These are phyloP conservation scores for Myripristis murdjan DNA, from an alignment of 2,797 vertebrate species.

Conservation along the genomic window DNA sequence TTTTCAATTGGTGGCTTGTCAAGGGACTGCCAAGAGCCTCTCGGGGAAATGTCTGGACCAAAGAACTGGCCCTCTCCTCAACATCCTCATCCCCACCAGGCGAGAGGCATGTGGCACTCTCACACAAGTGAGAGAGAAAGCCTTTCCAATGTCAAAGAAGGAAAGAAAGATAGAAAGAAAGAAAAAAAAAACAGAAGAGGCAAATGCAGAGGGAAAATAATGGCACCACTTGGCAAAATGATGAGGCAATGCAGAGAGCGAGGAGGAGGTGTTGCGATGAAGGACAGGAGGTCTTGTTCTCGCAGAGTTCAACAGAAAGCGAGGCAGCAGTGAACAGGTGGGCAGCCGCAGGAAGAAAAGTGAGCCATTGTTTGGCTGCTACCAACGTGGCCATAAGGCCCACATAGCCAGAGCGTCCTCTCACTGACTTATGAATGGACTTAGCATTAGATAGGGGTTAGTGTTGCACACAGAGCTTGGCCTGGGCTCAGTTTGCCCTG, in stretches of 20 bases:
- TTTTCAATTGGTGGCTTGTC: too few species aligned
- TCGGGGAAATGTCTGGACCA: too few species aligned
- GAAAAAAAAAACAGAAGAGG: too few species aligned
- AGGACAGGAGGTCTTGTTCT: conserved; percentile 47
- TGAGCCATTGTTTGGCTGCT: conserved; percentile 55
- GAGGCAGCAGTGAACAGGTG: conserved; percentile 65
- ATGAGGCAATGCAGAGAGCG: too few species aligned
- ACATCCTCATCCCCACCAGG: too few species aligned
- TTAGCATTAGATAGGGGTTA: conserved; percentile 54
- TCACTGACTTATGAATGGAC: conserved; percentile 5
- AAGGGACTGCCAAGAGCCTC: too few species aligned
- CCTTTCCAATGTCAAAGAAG: too few species aligned
- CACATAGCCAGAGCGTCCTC: conserved; percentile 38
- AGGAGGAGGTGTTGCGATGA: conserved; percentile 19
- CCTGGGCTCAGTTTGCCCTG: conserved; percentile 47
- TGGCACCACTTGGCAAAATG: too few species aligned
- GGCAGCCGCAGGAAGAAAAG: conserved; percentile 60
- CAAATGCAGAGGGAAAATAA: too few species aligned
- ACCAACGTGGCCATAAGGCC: conserved; percentile 48
- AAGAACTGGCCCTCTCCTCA: too few species aligned
- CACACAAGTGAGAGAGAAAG: conserved; percentile 18
- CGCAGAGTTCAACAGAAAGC: conserved; percentile 16
- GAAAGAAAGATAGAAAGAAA: background rate
- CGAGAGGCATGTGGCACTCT: too few species aligned
- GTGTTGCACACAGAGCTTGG: conserved; percentile 33